phyloP scores from a whole-genome alignment of 2,797 vertebrate genomes.

The Paguma larvata region DNA sequence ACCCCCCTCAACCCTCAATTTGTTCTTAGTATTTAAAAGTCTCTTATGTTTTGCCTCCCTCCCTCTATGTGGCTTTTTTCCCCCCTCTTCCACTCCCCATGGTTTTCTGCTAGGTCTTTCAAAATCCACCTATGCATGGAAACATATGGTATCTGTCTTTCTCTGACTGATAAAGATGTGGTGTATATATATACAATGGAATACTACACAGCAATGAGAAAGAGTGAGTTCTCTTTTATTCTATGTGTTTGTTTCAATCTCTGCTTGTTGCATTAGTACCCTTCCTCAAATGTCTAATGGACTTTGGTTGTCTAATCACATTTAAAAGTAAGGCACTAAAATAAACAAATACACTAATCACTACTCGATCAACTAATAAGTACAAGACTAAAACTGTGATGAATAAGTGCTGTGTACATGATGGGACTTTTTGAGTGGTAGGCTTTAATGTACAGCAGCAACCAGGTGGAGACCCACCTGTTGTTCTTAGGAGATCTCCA shows the following conservation, averaged over 20 bases:
- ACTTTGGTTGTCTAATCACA: neutral
- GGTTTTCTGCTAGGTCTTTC: no score
- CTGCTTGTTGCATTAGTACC: slow-evolving; percentile 33
- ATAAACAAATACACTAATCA: neutral
- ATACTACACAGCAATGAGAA: no score
- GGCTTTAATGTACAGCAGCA: neutral
- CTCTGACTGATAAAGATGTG: no score
- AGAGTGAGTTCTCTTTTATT: neutral
- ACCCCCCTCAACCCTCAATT: no score
- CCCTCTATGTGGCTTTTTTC: no score
- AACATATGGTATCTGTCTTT: no score
- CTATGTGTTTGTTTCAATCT: slow-evolving; percentile 6
- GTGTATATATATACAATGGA: no score
- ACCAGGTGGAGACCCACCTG: neutral
- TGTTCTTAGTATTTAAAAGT: no score
- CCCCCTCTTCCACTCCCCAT: no score
- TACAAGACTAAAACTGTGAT: neutral
- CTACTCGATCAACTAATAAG: neutral
- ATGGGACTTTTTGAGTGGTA: neutral
- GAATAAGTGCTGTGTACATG: neutral
- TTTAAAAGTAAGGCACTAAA: slow-evolving; percentile 25
- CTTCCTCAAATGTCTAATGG: neutral
- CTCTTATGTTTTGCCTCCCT: no score
- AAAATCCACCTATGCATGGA: no score
- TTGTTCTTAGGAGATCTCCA: neutral